Evolutionary conservation across 2,113 vertebrate genomes (phyloP).

Genomic region (Coptodon rendalli): DNA sequence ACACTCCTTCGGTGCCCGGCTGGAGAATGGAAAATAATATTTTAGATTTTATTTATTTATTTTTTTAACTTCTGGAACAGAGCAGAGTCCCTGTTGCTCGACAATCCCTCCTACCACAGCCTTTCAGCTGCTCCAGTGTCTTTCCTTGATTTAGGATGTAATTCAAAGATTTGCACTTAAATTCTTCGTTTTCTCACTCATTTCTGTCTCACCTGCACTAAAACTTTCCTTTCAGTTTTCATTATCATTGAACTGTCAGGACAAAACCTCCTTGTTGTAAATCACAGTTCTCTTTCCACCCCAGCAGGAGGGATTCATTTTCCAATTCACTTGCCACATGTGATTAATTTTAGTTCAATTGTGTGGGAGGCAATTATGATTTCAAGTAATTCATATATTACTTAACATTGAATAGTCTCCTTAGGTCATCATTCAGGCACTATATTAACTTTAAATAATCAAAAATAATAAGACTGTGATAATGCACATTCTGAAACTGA

Average conservation of each 20-base stretch:
- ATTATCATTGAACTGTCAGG: not conserved
- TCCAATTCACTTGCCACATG: not conserved
- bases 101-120: not conserved
- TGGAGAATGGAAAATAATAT: constrained; percentile 5
- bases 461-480: not conserved
- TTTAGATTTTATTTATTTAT: not conserved
- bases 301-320: constrained; percentile 17
- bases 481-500: not conserved
- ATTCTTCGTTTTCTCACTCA: not conserved
- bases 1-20: not conserved
- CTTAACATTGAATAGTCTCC: constrained; percentile 16
- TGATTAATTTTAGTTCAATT: constrained; percentile 34
- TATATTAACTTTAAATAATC: constrained; percentile 2
- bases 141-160: not conserved
- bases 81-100: not conserved
- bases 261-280: not conserved
- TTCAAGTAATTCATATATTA: constrained; percentile 17
- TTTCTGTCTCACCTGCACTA: not conserved
- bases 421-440: not conserved
- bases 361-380: constrained; percentile 35
- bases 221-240: not conserved
- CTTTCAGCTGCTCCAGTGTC: not conserved
- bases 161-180: not conserved
- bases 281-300: not conserved
- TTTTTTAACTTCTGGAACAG: not conserved